Conservation (phyloP, 2,797 vertebrate genomes). For the Avahi laniger region DNA sequence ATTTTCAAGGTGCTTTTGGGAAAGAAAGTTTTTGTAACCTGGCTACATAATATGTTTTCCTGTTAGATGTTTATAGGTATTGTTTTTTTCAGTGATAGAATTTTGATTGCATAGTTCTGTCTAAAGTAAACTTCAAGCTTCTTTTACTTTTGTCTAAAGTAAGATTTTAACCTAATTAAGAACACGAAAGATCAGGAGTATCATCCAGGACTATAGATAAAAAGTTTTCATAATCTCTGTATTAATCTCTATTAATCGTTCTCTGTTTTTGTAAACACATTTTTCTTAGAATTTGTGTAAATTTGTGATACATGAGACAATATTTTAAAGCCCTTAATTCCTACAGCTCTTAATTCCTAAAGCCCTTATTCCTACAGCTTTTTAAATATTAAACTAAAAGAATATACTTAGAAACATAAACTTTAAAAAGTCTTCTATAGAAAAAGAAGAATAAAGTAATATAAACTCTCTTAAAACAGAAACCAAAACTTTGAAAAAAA, state of each 20-base stretch:
- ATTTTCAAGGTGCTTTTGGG: slow-evolving; percentile 41
- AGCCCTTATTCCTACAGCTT: neutral
- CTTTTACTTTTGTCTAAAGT: slow-evolving; percentile 15
- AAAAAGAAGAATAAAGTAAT: neutral
- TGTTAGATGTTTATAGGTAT: neutral
- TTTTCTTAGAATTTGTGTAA: neutral
- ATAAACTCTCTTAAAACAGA: neutral
- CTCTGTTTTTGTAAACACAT: slow-evolving; percentile 36
- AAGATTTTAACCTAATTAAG: slow-evolving; percentile 1
- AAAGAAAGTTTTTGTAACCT: slow-evolving; percentile 32
- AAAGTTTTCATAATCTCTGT: neutral
- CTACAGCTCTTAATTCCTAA: too few relatives aligned
- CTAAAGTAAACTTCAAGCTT: neutral
- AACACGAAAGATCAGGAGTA: neutral
- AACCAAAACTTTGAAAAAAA: neutral
- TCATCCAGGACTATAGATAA: neutral
- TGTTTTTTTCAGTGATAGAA: neutral
- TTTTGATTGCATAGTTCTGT: slow-evolving; percentile 1
- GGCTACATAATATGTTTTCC: slow-evolving; percentile 1
- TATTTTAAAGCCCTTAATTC: slow-evolving; percentile 36
- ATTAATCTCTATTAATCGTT: neutral
- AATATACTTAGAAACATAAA: slow-evolving; percentile 16
- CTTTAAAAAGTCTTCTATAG: neutral
- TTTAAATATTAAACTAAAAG: slow-evolving; percentile 30
- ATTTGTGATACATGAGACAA: neutral